Base-by-base conservation (phyloP, 2,113 vertebrate genomes). In the Seriola quinqueradiata region DNA sequence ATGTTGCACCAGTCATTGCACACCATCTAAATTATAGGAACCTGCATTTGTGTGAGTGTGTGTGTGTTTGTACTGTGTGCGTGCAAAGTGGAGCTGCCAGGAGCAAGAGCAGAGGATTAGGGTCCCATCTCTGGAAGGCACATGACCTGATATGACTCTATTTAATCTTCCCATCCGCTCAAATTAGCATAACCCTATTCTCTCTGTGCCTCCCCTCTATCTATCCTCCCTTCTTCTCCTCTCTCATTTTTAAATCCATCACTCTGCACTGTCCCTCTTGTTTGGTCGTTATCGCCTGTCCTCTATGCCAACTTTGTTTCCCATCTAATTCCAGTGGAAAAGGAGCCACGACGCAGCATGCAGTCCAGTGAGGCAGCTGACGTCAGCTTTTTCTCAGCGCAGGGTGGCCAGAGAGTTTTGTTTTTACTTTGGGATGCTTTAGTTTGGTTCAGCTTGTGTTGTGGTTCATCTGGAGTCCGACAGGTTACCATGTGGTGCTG, bases 271-370 rank as follows among this genome's bases (percentile, higher is more conserved):
- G 38, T 54, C 68, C n/a, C 36, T 59, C 32, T 44, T 40, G 46
- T 70, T 75, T 58, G 25, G 71, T 85, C 34, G 16, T 83, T 54
- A 77, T 81, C 79, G 19, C 50, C 75, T 16, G 0, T 70, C 77
- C 71, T 75, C 70, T 70, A 12, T 81, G 82, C 76, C 73, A 84
- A 72, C 64, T 84, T 70, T 75, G 25, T 66, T 75, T 83, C 70
- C 83, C 63, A 91, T 90, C 66, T 83, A 19, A 66, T 81, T 91
- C 81, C 88, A 88, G 81, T 40, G 42, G 32, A 77, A 66, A 79
- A 32, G 58, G 40, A 78, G 69, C 34, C 50, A 52, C 73, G 25
- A 70, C 40, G 13, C 85, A 79, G 78, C 63, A 71, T 81, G 85
- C 36, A 23, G 79, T 38, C 78, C 59, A 17, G 44, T 54, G 65